Evolutionary conservation across 2,113 vertebrate genomes (phyloP), one percentile per base, ranked within the genome.

Genomic region (Erythrocercus mccallii): DNA sequence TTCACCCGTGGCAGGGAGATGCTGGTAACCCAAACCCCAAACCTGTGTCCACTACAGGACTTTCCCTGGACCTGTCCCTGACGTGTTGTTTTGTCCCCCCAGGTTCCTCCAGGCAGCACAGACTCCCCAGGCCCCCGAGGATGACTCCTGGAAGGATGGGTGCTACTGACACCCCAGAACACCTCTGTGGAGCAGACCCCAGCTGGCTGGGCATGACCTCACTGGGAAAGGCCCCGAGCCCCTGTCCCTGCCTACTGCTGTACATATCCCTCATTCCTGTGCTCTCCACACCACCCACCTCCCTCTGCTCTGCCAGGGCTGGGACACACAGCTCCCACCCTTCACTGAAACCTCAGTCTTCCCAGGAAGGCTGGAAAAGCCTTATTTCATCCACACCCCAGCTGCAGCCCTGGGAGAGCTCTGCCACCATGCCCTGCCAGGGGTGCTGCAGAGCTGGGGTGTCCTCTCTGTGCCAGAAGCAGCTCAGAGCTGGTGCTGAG

Each of bases 121-220:
- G 97, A 97, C 91, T 6, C 40, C 92, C 0, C 99, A 98, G 97
- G 96, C 94, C 11, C 42, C 90, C 0, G 93, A 98, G 50, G 97
- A 98, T 0, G 99, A 99, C 31, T 98, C 99, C 40, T 99, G 99
- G 99, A 99, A 99, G 97, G 99, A 99, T 1, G 99, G 99, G 65
- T 99, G 99, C 88, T 99, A 99, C 97, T 99, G 97, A 99, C 5
- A 10, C 16, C 37, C 53, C 45, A 17, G 11, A 9, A 35, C n/a
- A 6, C 40, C 65, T 17, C 69, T 1, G 38, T 58, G 84, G 56
- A 66, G 81, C 91, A 57, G 84, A 88, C 64, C 97, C 97, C 97
- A 98, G 97, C 97, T 94, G 98, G 97, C 97, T 98, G 98, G 97
- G 97, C 35, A 12, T 5, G 48, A 40, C 61, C 86, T 74, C 77